Evolutionary conservation across 2,797 vertebrate genomes (phyloP), one percentile per base, ranked within the genome.

Genomic region (Sparidentex hasta): DNA sequence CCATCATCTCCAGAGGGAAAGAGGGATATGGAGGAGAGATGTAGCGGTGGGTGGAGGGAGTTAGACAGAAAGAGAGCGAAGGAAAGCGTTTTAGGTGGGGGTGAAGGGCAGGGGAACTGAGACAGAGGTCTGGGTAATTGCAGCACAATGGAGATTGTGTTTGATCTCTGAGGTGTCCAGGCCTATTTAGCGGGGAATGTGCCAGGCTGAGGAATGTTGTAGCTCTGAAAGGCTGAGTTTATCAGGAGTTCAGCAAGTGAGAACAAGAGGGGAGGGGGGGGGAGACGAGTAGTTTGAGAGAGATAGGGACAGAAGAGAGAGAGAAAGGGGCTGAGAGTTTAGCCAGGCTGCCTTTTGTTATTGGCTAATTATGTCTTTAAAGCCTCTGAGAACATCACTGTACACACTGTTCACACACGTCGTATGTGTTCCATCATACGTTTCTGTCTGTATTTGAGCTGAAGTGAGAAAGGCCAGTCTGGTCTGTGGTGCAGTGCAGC

Each of bases 111-210:
- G 89, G 88, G 87, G 90, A 87, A 85, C 91, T 84, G 90, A 91
- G 90, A 93, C 90, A 94, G 90, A 91, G 90, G 92, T 94, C 93
- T 94, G 93, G 92, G 89, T 96, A 95, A 96, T 96, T 96, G 94
- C 93, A 95, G 93, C 92, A 95, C 94, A 95, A 92, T 94, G 92
- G 93, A 93, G 90, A 94, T 94, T 94, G 91, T 94, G 93, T 95
- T 96, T 95, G 94, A 95, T 95, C 95, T 95, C 92, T 89, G 94
- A 95, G 94, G 95, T 95, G 95, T 95, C 91, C 94, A 91, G 90
- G 91, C 91, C 93, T 93, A 91, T 93, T 94, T 93, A 92, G 87
- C 74, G 90, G 87, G 87, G 91, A 94, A 94, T 94, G 92, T 93
- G 94, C 93, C 94, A 93, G 85, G 89, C 90, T 87, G 88, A 94